Evolutionary conservation across 2,113 vertebrate genomes (phyloP), one percentile per base, ranked within the genome.

Genomic region (Notiomystis cincta): DNA sequence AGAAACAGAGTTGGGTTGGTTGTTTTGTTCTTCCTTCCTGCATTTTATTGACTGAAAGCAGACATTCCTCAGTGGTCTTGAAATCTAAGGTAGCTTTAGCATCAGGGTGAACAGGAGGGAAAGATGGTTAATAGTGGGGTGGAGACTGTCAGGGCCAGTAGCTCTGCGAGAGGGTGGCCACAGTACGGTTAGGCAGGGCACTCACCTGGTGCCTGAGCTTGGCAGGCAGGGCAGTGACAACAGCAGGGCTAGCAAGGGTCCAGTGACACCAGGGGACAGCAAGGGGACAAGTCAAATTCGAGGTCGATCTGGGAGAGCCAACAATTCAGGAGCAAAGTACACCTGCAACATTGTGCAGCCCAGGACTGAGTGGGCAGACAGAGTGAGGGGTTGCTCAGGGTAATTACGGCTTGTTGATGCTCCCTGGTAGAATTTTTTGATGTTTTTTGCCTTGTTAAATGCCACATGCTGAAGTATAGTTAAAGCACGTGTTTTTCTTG

Each of bases 1-100:
- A 95, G 95, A 97, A 94, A 78, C 84, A 51, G 93, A 96, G 38
- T 57, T 96, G 84, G 97, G 96, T 97, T 92, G 31, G 91, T 97
- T 89, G 54, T 33, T 94, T 96, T 92, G 54, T 24, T 93, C 81
- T 79, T 58, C 25, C 38, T 92, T 92, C 54, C 69, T 27, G 27
- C 3, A 0, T 30, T 95, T 77, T 30, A 25, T 54, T 78, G 2
- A 3, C 20, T 60, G 67, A 60, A 86, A 92, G 40, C 2, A 10
- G 44, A 53, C 15, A 40, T 90, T 62, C 24, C 4, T 1, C 10
- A 8, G 9, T 18, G 47, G 8, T 81, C 7, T 56, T 70, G 60
- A 93, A 90, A n/a, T 70, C 51, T 56, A 13, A 82, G 18, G 53
- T 66, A 51, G 47, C 56, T 93, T 70, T 62, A 69, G 38, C 15